These are phyloP conservation scores for Dynastes grantii DNA, from an alignment of 2,888 invertebrate genomes.

Conservation along the genomic window DNA sequence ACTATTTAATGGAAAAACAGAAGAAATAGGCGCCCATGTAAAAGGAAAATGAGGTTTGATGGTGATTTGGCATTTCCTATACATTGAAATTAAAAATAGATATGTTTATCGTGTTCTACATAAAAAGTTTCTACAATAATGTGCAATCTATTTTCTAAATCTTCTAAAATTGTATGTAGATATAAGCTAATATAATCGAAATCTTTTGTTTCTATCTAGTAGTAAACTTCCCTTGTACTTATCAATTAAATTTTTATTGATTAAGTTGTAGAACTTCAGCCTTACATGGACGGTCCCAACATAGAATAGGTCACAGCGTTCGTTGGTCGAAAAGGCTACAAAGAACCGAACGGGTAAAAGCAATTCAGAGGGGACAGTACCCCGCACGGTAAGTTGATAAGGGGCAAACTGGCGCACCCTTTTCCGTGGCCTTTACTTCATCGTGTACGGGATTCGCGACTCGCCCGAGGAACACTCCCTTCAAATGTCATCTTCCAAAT, in stretches of 20 bases:
- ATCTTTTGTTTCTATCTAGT: too few species aligned
- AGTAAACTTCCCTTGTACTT: background rate
- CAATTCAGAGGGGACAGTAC: slow-evolving; percentile 31
- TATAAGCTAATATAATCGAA: too few species aligned
- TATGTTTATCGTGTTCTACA: too few species aligned
- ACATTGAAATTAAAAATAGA: too few species aligned
- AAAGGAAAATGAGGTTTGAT: too few species aligned
- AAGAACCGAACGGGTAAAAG: background rate
- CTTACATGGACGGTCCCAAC: slow-evolving; percentile 1
- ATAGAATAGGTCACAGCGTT: slow-evolving; percentile 38
- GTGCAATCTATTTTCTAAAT: too few species aligned
- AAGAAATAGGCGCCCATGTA: too few species aligned
- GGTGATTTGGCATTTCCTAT: too few species aligned
- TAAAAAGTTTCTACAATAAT: too few species aligned
- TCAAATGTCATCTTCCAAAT: slow-evolving; percentile 52
- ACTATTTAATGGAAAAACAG: too few species aligned
- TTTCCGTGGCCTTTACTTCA: slow-evolving; percentile 50
- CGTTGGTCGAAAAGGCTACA: slow-evolving; percentile 16
- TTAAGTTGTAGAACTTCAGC: slow-evolving; percentile 20
- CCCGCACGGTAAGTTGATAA: slow-evolving; percentile 38
- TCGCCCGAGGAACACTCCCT: slow-evolving; percentile 49
- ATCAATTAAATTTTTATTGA: slow-evolving; percentile 39
- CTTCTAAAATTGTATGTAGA: too few species aligned
- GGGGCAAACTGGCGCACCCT: slow-evolving; percentile 46
- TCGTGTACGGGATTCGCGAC: slow-evolving; percentile 34